Evolutionary conservation across 2,113 vertebrate species (phyloP), one percentile per base, ranked within the genome.

Genomic region (Okapia johnstoni): DNA sequence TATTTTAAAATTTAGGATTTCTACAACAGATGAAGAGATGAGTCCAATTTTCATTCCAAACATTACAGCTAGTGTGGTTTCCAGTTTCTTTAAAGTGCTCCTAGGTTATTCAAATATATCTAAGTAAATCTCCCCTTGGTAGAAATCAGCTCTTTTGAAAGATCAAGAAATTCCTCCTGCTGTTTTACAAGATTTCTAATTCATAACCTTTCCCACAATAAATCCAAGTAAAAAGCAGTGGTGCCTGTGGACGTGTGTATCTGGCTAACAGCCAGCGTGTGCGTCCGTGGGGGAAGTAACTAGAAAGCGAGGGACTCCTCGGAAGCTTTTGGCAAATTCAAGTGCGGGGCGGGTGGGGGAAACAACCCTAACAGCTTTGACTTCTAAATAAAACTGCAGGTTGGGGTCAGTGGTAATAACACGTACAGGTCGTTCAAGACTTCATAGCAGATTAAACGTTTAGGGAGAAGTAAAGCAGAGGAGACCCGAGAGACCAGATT

Each of bases 11-110:
- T 73, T 87, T 70, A n/a, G 23, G 58, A 52, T 50, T 88, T 93
- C 66, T 93, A 48, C 28, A 85, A 26, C 50, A 93, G 63, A 89
- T 30, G 88, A 70, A 15, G 73, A 90, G 54, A 63, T 28, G 93
- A 97, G 92, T 58, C 61, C 28, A 60, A 2, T 92, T 94, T 98
- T 79, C 14, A 46, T 96, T 94, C 98, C 97, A 43, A 79, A 85
- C 46, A 15, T 88, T 60, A 17, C 85, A 30, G 60, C 9, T 73
- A 23, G 25, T 25, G 58, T 52, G 92, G 54, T 93, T 97, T 96
- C 26, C 73, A 57, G 85, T 93, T 97, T 96, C 77, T 88, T 85
- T 28, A 66, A 60, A 97, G 95, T 19, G 6, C 73, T 96, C 81
- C 85, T 58, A 58, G 87, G 88, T 88, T 92, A 88, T 85, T 88